These are phyloP conservation scores for Paralvinella palmiformis DNA, from an alignment of 1,140 invertebrate species.

Conservation along the genomic window DNA sequence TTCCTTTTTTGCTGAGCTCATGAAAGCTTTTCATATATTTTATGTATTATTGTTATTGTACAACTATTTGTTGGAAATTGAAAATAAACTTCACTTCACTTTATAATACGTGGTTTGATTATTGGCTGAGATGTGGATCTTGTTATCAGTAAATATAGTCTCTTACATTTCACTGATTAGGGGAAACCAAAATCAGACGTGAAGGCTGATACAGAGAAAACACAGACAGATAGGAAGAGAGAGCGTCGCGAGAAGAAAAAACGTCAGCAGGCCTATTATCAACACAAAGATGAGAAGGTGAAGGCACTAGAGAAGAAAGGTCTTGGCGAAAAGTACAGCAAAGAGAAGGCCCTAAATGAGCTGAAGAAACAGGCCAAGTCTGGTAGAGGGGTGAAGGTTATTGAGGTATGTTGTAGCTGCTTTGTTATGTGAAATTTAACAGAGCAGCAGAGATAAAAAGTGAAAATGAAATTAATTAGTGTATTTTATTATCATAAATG, in stretches of 20 bases:
- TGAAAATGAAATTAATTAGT: background rate
- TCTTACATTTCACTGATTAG: slow-evolving; percentile 27
- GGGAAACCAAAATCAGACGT: slow-evolving; percentile 70
- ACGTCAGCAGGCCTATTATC: slow-evolving; percentile 52
- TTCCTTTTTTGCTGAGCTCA: too few species aligned
- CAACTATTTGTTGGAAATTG: too few species aligned
- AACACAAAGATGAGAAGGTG: slow-evolving; percentile 26
- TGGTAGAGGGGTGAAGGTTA: slow-evolving; percentile 27
- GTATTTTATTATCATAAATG: background rate
- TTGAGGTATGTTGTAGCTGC: slow-evolving; percentile 31
- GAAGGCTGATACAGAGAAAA: slow-evolving; percentile 73
- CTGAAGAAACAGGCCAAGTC: slow-evolving; percentile 47
- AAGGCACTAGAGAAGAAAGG: slow-evolving; percentile 35
- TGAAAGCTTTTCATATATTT: too few species aligned
- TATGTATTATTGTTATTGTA: too few species aligned
- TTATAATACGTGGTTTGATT: too few species aligned
- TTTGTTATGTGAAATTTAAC: background rate
- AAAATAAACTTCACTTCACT: too few species aligned
- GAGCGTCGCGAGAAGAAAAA: slow-evolving; percentile 81
- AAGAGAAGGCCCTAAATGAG: slow-evolving; percentile 55
- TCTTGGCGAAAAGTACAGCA: slow-evolving; percentile 57
- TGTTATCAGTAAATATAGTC: background rate
- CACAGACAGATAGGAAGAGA: slow-evolving; percentile 80
- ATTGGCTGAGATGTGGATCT: too few species aligned
- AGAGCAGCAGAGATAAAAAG: background rate